phyloP scores from a whole-genome alignment of 2,888 invertebrate species.

The Emesis furor region DNA sequence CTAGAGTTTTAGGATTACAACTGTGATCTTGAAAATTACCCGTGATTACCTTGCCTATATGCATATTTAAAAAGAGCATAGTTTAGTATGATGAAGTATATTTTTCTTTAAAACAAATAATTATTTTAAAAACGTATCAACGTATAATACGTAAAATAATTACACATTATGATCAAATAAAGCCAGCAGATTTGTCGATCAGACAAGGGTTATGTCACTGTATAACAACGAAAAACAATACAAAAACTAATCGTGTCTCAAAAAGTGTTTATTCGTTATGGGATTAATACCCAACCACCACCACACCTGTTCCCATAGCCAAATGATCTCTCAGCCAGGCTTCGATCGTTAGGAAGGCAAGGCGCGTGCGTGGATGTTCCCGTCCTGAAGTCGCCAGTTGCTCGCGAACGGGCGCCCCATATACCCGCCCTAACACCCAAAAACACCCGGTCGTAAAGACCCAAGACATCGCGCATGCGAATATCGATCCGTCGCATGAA shows the following conservation, averaged over 20 bases:
- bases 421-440: constrained; percentile 81
- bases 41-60: too few relatives aligned
- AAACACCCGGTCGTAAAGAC: constrained; percentile 83
- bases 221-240: background rate
- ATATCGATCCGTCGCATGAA: constrained; percentile 87
- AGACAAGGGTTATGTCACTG: too few relatives aligned
- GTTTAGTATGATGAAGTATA: too few relatives aligned
- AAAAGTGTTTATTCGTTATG: background rate
- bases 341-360: constrained; percentile 74
- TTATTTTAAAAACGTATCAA: too few relatives aligned
- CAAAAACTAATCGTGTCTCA: background rate
- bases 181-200: too few relatives aligned
- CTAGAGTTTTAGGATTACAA: too few relatives aligned
- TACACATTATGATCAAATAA: too few relatives aligned
- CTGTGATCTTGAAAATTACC: too few relatives aligned
- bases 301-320: constrained; percentile 79
- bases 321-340: constrained; percentile 67
- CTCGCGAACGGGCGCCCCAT: constrained; percentile 80
- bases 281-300: constrained; percentile 5
- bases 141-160: too few relatives aligned
- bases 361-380: constrained; percentile 76
- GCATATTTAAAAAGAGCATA: too few relatives aligned
- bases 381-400: constrained; percentile 79
- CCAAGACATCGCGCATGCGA: constrained; percentile 87
- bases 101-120: too few relatives aligned